Percentiles rank a stretch among this genome's conserved stretches.
phyloP scores from a whole-genome alignment of 2,888 invertebrate genomes.

The Heliconius sara region DNA sequence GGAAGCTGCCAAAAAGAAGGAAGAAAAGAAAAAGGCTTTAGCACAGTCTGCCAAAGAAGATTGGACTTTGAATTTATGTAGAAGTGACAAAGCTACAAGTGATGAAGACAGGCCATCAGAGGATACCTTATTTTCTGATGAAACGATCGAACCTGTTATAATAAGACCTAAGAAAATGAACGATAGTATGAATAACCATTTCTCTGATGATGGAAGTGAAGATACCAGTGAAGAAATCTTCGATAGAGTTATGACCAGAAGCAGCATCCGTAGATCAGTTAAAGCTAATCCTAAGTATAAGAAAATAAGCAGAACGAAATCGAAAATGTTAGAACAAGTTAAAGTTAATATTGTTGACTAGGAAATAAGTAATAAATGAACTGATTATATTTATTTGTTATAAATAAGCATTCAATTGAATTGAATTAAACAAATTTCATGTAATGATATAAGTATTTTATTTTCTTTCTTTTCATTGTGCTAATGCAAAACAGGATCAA shows the following conservation, averaged over 20 bases:
- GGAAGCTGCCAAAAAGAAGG: constrained; percentile 69
- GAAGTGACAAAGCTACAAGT: constrained; percentile 68
- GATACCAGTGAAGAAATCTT: constrained; percentile 81
- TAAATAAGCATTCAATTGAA: constrained; percentile 43
- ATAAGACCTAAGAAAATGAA: constrained; percentile 73
- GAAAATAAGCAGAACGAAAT: constrained; percentile 77
- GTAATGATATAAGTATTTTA: constrained; percentile 35
- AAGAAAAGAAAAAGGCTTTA: constrained; percentile 70
- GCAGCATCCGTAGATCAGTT: constrained; percentile 74
- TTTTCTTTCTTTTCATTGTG: background rate
- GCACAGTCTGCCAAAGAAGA: constrained; percentile 65
- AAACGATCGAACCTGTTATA: constrained; percentile 63
- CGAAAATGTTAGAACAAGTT: constrained; percentile 76
- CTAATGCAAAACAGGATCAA: background rate
- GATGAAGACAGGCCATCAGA: constrained; percentile 70
- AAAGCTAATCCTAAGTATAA: constrained; percentile 82
- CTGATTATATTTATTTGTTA: constrained; percentile 44
- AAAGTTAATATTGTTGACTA: constrained; percentile 74
- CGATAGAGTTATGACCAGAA: constrained; percentile 78
- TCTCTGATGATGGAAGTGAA: constrained; percentile 79
- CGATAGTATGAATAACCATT: constrained; percentile 80
- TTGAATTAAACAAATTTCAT: constrained; percentile 41
- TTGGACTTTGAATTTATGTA: constrained; percentile 60
- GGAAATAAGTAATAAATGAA: constrained; percentile 49
- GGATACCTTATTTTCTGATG: constrained; percentile 67